Base-by-base conservation (phyloP, 1,140 invertebrate genomes). In the Littorina saxatilis region DNA sequence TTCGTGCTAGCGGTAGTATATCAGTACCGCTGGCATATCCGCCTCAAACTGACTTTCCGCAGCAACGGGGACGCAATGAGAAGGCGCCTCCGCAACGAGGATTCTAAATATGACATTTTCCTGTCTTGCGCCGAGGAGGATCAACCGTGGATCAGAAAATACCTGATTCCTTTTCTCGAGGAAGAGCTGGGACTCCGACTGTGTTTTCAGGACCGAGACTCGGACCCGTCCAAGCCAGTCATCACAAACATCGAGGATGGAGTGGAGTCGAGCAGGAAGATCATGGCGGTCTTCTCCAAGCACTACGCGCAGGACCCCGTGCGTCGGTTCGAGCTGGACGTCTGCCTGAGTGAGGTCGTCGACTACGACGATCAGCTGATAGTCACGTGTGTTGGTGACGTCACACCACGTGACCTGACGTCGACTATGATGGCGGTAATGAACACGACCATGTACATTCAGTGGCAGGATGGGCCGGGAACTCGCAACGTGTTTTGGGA, bases 261-360 rank as follows among this genome's bases (percentile, higher is more conserved):
- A n/a, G 86, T 91, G 52, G 81, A 86, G 15, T 35, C 55, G n/a
- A 88, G 87, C 70, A 74, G 79, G 66, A 79, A 79, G 29, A 29
- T 85, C 27, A n/a, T 90, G 23, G 35, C 86, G 7, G 68, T 90
- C n/a, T 32, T 90, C n/a, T 85, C 87, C 13, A 80, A 83, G 13
- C 77, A 79, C 23, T 88, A 87, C 72, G 75, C 85, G 20, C 63
- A 80, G 47, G 86, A 84, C 32, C 68, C 84, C 43, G 88, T 88
- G 88, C 88, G 88, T 78, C 76, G 82, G 40, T 87, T 87, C 74
- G 88, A 89, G 88, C 93, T 94, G 13, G 93, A 94, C 79, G 87
- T 88, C 17, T 83, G 79, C 29, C 72, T 50, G 23, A 40, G 82
- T 40, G 77, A 81, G 37, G 43, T 84, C 17, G 27, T 86, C 13